Conservation (phyloP, 30 jellyfish, hydroid and myxozoan genomes). For the Aurelia sp. region DNA sequence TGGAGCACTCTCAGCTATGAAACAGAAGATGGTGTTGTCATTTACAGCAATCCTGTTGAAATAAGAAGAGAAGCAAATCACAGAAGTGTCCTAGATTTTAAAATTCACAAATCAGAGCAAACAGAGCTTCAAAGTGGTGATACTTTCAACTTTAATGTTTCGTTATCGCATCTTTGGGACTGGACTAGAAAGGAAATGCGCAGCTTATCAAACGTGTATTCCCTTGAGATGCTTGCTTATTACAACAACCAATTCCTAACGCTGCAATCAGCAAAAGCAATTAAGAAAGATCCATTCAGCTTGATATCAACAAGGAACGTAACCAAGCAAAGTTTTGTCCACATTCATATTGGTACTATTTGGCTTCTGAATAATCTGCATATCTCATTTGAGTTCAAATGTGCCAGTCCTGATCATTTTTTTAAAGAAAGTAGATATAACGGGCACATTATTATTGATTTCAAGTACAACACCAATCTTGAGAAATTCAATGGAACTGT, state of each 20-base stretch:
- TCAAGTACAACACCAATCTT: constrained; percentile 12
- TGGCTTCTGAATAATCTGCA: constrained; percentile 4
- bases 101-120: background rate
- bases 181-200: background rate
- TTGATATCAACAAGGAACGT: background rate
- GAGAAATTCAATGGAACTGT: constrained; percentile 1
- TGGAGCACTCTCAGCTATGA: no score
- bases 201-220: constrained; percentile 43
- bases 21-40: no score
- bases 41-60: no score
- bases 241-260: constrained; percentile 23
- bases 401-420: background rate
- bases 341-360: background rate
- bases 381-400: background rate
- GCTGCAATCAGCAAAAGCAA: background rate
- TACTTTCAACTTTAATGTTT: constrained; percentile 1
- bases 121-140: constrained; percentile 20
- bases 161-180: constrained; percentile 25
- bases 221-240: constrained; percentile 26
- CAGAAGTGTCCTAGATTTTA: no score
- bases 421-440: background rate
- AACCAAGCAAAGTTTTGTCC: background rate
- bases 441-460: constrained; percentile 9
- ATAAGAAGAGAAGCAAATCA: no score
- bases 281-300: background rate